A percentile compares a stretch with the other conserved stretches of the same genome.
Evolutionary conservation across 2,113 vertebrate species (phyloP).

Genomic region (Cavia porcellus): DNA sequence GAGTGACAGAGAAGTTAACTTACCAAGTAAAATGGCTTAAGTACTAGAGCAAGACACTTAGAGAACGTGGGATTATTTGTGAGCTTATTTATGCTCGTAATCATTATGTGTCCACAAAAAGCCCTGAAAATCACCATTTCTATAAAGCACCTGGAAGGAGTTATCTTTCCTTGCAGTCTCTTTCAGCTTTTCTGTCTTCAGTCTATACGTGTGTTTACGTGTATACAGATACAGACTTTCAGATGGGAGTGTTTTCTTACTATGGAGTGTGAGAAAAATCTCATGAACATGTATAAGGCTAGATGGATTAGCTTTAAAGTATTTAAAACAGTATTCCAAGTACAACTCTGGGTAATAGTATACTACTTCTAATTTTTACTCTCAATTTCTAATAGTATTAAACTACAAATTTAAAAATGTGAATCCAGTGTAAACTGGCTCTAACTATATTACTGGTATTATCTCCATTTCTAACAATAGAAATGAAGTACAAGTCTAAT

Average conservation of each 20-base stretch:
- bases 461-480: background rate
- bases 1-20: background rate
- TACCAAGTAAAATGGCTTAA: background rate
- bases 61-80: background rate
- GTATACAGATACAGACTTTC: background rate
- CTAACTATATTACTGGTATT: background rate
- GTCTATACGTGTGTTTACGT: background rate
- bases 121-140: background rate
- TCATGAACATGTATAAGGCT: background rate
- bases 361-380: background rate
- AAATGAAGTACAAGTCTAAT: constrained; percentile 24
- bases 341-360: background rate
- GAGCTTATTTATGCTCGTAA: background rate
- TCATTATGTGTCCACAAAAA: background rate
- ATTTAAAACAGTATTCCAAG: background rate
- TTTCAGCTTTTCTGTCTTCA: background rate
- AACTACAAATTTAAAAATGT: background rate
- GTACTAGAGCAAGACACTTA: background rate
- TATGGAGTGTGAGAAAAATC: background rate
- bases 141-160: background rate
- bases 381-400: background rate
- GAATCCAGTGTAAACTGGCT: background rate
- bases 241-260: background rate
- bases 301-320: constrained; percentile 1
- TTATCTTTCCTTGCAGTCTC: background rate